A percentile compares a stretch with the other conserved stretches of the same genome.
phyloP scores from a whole-genome alignment of 2,113 vertebrate genomes.

The Elgaria multicarinata region DNA sequence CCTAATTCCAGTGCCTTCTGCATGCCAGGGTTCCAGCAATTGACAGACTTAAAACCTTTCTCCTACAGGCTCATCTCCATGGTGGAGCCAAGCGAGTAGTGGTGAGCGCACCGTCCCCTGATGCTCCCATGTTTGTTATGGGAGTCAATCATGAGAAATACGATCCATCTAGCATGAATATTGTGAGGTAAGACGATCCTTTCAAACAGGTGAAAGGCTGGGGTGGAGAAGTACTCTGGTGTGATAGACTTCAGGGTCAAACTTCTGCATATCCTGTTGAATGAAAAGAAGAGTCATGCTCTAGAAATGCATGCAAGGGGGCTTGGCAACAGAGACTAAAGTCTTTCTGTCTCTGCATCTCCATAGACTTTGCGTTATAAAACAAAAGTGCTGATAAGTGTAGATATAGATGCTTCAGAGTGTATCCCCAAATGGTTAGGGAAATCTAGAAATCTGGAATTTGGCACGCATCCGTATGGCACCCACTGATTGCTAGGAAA shows the following conservation, averaged over 20 bases:
- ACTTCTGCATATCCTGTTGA: neutral
- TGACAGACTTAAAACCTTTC: neutral
- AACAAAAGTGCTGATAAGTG: neutral
- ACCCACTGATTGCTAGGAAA: neutral
- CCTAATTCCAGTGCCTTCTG: neutral
- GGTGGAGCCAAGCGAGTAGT: conserved; percentile 86
- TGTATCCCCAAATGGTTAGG: neutral
- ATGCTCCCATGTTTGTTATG: conserved; percentile 91
- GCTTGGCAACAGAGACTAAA: neutral
- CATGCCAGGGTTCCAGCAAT: too few relatives aligned
- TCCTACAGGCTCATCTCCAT: conserved; percentile 78
- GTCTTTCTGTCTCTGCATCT: neutral
- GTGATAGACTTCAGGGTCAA: neutral
- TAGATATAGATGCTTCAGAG: neutral
- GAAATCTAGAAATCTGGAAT: neutral
- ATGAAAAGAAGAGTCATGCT: neutral
- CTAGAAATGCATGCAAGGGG: too few relatives aligned
- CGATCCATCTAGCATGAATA: conserved; percentile 82
- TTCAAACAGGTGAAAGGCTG: neutral
- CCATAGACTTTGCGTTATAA: neutral
- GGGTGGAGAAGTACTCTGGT: neutral
- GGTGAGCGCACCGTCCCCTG: conserved; percentile 87
- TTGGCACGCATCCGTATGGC: neutral
- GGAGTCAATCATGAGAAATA: conserved; percentile 90
- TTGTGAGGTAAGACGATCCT: conserved; percentile 81